phyloP scores from a whole-genome alignment of 1,140 invertebrate genomes.

The Argopecten irradians region DNA sequence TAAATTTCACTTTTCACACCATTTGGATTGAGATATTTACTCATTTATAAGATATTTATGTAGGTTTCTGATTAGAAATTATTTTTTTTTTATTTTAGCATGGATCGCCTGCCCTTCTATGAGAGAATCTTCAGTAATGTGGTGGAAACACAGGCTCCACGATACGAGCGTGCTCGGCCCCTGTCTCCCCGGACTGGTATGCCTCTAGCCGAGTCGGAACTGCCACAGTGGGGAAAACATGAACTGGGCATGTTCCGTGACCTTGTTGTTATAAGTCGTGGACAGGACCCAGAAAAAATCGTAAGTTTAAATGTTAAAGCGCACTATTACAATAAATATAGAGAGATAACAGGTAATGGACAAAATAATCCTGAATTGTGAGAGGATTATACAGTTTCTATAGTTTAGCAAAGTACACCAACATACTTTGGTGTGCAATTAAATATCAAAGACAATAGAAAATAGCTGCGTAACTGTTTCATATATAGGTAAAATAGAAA shows the following conservation, averaged over 20 bases:
- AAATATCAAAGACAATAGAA: too few species aligned
- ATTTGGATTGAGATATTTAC: too few species aligned
- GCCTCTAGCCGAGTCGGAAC: slow-evolving; percentile 30
- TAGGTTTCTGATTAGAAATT: too few species aligned
- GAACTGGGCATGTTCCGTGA: slow-evolving; percentile 64
- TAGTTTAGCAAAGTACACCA: too few species aligned
- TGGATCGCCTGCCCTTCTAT: slow-evolving; percentile 72
- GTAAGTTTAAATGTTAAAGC: slow-evolving; percentile 25
- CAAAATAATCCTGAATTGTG: background rate
- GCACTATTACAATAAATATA: background rate
- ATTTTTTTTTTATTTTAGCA: slow-evolving; percentile 58
- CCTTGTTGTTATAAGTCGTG: slow-evolving; percentile 54
- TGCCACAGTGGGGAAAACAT: slow-evolving; percentile 47
- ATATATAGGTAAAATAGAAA: too few species aligned
- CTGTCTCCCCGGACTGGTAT: slow-evolving; percentile 36
- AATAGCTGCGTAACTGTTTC: too few species aligned
- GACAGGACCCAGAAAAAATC: slow-evolving; percentile 32
- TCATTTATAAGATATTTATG: too few species aligned
- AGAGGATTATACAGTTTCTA: too few species aligned
- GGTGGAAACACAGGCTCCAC: slow-evolving; percentile 62
- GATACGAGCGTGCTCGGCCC: slow-evolving; percentile 49
- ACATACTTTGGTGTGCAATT: too few species aligned
- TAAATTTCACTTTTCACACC: too few species aligned
- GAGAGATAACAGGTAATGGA: background rate
- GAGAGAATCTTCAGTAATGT: slow-evolving; percentile 69